These are phyloP conservation scores for Phalanger gymnotis DNA, from an alignment of 2,797 vertebrate species.

Conservation along the genomic window DNA sequence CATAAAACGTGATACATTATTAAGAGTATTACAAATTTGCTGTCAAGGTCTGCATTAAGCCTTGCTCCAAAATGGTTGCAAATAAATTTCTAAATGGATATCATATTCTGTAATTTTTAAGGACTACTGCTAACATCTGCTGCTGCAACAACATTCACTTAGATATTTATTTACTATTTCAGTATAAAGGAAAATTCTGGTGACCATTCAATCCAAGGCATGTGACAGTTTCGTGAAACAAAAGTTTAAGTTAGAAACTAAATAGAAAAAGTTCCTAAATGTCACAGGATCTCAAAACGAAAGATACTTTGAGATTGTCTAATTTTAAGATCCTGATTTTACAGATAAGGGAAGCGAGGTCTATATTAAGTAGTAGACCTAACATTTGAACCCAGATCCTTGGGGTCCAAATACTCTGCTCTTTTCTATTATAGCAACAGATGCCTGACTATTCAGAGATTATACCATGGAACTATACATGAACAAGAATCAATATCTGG, in stretches of 20 bases:
- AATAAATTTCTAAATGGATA: not conserved
- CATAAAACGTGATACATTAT: not conserved
- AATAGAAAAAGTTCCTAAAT: not conserved
- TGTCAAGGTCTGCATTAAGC: not conserved
- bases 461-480: not conserved
- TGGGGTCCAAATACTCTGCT: not conserved
- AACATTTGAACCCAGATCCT: not conserved
- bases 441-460: not conserved
- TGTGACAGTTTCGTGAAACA: not conserved
- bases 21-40: not conserved
- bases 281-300: fast-evolving
- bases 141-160: not conserved
- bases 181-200: not conserved
- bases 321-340: not conserved
- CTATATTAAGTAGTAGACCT: not conserved
- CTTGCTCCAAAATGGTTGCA: not conserved
- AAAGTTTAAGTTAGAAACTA: not conserved
- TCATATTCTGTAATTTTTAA: not conserved
- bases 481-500: not conserved
- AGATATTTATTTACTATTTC: not conserved
- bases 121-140: not conserved
- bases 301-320: not conserved
- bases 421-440: not conserved
- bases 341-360: not conserved
- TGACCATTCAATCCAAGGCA: not conserved